phyloP scores from a whole-genome alignment of 2,113 vertebrate genomes.

The Hemiscyllium ocellatum region DNA sequence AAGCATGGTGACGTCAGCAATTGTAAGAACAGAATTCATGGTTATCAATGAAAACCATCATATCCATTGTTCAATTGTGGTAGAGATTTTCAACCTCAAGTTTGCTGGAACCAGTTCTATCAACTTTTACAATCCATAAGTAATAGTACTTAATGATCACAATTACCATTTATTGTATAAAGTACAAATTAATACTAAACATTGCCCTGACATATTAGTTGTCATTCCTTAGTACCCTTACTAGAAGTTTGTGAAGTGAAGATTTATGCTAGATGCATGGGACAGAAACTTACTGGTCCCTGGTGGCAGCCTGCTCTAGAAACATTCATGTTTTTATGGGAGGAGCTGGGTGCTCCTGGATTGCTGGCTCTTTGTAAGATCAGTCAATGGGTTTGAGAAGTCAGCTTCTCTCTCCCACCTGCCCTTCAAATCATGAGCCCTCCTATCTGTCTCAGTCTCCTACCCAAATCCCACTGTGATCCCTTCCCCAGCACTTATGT shows the following conservation, averaged over 20 bases:
- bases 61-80: not conserved
- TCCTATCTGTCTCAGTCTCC: no score
- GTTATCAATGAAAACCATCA: not conserved
- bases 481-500: not conserved
- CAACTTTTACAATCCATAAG: not conserved
- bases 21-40: not conserved
- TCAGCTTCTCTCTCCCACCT: not conserved
- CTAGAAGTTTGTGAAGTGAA: not conserved
- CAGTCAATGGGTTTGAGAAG: no score
- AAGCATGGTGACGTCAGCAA: not conserved
- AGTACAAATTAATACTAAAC: not conserved
- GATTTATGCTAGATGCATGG: not conserved
- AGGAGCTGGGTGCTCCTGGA: not conserved
- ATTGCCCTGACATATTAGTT: not conserved
- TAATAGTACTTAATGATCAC: not conserved
- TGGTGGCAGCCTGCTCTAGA: not conserved
- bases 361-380: not conserved
- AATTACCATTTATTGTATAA: not conserved
- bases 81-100: not conserved
- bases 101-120: not conserved
- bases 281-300: not conserved
- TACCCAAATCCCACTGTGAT: fast-evolving
- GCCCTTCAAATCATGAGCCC: not conserved
- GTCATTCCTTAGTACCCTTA: not conserved
- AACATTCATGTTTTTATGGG: not conserved